Percentiles rank a stretch among this genome's conserved stretches.
Evolutionary conservation across 2,113 vertebrate species (phyloP).

Genomic region (Dermatemys mawii): DNA sequence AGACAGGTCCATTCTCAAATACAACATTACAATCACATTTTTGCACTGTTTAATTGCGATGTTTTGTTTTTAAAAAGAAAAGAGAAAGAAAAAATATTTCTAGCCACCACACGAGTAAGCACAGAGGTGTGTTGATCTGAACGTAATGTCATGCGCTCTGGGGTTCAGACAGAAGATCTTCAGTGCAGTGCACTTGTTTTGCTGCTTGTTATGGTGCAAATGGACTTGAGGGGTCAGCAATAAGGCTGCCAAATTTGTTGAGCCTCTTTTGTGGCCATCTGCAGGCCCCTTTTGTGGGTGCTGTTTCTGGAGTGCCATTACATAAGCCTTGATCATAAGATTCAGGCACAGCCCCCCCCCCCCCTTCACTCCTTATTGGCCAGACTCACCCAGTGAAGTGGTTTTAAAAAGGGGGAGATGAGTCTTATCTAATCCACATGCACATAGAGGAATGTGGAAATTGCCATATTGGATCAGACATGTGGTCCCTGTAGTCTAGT

Average conservation of each 20-base stretch:
- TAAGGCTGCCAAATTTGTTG: not conserved
- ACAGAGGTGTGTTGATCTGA: not conserved
- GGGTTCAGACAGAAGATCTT: not conserved
- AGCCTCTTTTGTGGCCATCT: not conserved
- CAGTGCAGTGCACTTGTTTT: not conserved
- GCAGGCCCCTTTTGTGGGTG: accelerated
- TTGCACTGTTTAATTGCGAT: not conserved
- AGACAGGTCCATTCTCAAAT: not conserved
- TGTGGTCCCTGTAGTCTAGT: not conserved
- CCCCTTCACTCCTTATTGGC: not conserved
- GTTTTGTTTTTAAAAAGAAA: not conserved
- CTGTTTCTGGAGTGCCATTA: not conserved
- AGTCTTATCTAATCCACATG: not conserved
- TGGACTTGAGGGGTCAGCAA: not conserved
- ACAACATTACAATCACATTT: not conserved
- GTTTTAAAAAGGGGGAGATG: not conserved
- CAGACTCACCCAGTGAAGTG: not conserved
- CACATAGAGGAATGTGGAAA: not conserved
- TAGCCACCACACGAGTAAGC: slow-evolving; percentile 16
- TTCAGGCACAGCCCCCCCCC: not conserved
- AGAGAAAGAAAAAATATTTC: not conserved
- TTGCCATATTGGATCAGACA: accelerated
- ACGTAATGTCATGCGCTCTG: not conserved
- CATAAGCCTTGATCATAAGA: not conserved
- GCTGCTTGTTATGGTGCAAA: not conserved